These are phyloP conservation scores for Drymonia ruficornis DNA, from an alignment of 2,888 invertebrate genomes.

Conservation along the genomic window DNA sequence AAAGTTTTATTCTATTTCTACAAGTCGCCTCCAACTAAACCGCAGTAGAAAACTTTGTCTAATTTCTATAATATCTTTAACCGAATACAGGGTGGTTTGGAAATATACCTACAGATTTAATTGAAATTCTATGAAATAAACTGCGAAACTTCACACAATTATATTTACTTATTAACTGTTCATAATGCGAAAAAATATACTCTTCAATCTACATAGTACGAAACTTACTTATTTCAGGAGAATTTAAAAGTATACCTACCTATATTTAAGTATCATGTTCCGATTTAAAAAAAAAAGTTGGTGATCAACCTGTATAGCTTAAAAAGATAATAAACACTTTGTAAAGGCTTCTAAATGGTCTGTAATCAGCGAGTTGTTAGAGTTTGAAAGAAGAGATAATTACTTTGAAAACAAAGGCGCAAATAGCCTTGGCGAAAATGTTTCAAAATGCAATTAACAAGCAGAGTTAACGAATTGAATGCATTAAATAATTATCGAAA, in stretches of 20 bases:
- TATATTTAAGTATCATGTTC: no score
- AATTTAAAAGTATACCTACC: no score
- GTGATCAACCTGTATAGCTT: neutral
- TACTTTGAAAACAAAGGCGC: slow-evolving; percentile 1
- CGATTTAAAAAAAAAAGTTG: no score
- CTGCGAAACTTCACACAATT: neutral
- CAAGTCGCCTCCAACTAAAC: neutral
- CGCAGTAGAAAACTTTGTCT: neutral
- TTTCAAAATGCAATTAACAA: neutral
- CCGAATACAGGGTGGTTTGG: neutral
- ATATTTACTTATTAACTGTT: no score
- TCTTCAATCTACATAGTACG: no score
- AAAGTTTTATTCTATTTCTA: neutral
- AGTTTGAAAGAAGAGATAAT: slow-evolving; percentile 2
- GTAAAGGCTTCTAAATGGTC: neutral
- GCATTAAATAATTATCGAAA: neutral
- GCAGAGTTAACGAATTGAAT: neutral
- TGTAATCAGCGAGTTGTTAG: neutral
- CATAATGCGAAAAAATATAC: no score
- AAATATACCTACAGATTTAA: neutral
- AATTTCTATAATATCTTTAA: neutral
- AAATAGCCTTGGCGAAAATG: neutral
- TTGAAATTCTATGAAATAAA: no score
- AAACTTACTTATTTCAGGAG: no score
- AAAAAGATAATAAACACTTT: neutral